phyloP scores from a whole-genome alignment of 2,113 vertebrate species.

The Dicerorhinus sumatrensis region DNA sequence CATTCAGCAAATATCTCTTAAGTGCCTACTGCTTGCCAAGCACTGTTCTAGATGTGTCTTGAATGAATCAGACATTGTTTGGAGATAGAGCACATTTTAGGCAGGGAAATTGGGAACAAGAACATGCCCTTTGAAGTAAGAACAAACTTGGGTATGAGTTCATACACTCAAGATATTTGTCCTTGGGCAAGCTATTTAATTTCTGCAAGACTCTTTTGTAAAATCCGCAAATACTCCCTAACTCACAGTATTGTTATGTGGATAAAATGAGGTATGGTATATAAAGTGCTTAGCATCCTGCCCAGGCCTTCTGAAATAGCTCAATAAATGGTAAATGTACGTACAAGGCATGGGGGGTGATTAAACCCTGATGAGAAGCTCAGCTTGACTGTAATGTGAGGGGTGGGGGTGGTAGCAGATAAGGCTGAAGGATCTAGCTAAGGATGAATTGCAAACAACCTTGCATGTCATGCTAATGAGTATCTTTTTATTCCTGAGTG shows the following conservation, averaged over 20 bases:
- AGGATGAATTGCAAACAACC: not conserved
- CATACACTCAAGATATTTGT: conserved; percentile 24
- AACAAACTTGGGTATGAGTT: conserved; percentile 52
- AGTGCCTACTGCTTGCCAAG: conserved; percentile 36
- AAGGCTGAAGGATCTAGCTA: not conserved
- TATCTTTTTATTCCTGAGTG: conserved; percentile 33
- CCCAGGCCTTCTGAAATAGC: not conserved
- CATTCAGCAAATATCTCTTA: conserved; percentile 40
- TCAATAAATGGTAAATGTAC: not conserved
- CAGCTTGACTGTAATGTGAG: not conserved
- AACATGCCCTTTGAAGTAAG: conserved; percentile 40
- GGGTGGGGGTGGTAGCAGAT: not conserved
- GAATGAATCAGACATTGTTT: conserved; percentile 25
- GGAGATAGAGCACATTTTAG: conserved; percentile 50
- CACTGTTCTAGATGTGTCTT: conserved; percentile 40
- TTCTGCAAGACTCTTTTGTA: conserved; percentile 13
- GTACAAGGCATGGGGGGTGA: not conserved
- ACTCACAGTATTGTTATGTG: not conserved
- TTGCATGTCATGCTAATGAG: not conserved
- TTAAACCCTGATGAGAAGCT: not conserved
- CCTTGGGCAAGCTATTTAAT: conserved; percentile 34
- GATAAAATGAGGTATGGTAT: not conserved
- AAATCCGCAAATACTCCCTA: not conserved
- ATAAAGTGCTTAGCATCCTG: conserved; percentile 1
- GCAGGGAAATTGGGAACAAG: not conserved